Conservation (phyloP, 2,797 vertebrate genomes). For the Pangasius djambal region DNA sequence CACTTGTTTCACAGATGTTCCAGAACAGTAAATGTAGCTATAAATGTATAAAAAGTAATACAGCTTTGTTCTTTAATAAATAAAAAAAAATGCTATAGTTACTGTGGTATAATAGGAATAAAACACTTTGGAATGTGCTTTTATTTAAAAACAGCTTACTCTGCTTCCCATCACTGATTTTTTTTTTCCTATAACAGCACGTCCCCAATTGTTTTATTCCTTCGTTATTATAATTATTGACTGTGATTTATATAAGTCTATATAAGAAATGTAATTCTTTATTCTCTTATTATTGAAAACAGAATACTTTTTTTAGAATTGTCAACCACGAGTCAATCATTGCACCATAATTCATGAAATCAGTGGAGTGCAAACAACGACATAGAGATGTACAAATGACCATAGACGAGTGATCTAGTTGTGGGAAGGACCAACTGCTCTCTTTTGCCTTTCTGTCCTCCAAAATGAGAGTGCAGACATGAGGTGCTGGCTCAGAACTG, state of each 20-base stretch:
- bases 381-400: constrained; percentile 46
- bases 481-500: constrained; percentile 76
- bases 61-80: too few species aligned
- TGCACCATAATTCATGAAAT: neutral
- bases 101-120: too few species aligned
- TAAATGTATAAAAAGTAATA: too few species aligned
- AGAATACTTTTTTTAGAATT: neutral
- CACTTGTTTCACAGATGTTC: too few species aligned
- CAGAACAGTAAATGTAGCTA: too few species aligned
- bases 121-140: too few species aligned
- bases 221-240: too few species aligned
- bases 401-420: neutral
- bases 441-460: constrained; percentile 43
- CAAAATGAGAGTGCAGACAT: constrained; percentile 69
- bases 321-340: neutral
- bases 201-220: too few species aligned
- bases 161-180: neutral
- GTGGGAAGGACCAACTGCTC: constrained; percentile 57
- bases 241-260: neutral
- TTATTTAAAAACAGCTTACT: too few species aligned
- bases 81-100: too few species aligned
- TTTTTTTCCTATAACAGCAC: neutral
- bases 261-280: neutral
- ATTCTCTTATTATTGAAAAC: neutral
- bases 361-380: constrained; percentile 40